Conservation (phyloP, 2,113 vertebrate species). For the Apodemus speciosus region DNA sequence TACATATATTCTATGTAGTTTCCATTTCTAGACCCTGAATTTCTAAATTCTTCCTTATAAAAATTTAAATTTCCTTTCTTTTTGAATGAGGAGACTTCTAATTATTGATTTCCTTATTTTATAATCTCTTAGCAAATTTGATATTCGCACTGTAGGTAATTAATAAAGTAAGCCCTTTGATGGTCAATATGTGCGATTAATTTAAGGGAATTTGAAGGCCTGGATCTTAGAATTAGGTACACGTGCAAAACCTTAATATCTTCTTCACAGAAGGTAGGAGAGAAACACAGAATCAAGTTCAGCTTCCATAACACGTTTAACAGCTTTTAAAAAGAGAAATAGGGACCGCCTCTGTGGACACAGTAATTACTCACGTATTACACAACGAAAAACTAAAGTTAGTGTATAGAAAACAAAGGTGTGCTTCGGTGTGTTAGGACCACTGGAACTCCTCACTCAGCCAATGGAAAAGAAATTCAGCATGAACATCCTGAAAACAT, state of each 20-base stretch:
- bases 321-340: constrained; percentile 25
- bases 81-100: not conserved
- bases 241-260: not conserved
- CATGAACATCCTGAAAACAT: constrained; percentile 45
- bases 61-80: constrained; percentile 68
- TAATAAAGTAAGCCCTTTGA: constrained; percentile 28
- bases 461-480: constrained; percentile 32
- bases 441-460: not conserved
- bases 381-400: constrained; percentile 49
- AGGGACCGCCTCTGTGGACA: constrained; percentile 37
- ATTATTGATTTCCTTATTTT: constrained; percentile 64
- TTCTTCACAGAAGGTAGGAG: not conserved
- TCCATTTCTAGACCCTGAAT: constrained; percentile 74
- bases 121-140: constrained; percentile 37
- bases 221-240: constrained; percentile 28
- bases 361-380: constrained; percentile 56
- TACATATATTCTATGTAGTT: constrained; percentile 79
- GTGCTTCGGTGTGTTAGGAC: not conserved
- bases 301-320: not conserved
- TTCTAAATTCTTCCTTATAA: constrained; percentile 77
- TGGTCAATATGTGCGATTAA: not conserved
- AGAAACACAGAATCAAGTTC: not conserved
- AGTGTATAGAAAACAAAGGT: constrained; percentile 56
- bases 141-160: constrained; percentile 31
- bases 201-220: constrained; percentile 12